These are phyloP conservation scores for Anadara kagoshimensis DNA, from an alignment of 1,140 invertebrate genomes.

Conservation along the genomic window DNA sequence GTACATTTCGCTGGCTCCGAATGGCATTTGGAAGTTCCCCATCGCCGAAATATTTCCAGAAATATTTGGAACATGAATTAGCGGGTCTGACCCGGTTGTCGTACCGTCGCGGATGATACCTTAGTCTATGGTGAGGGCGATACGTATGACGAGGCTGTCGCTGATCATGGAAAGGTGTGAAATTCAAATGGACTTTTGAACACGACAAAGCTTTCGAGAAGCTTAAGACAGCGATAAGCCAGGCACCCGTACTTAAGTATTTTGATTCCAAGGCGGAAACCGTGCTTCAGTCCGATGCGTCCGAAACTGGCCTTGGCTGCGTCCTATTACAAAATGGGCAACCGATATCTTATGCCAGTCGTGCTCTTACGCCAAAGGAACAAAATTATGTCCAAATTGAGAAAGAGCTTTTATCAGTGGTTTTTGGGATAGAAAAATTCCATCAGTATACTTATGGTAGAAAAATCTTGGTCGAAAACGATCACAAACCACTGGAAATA, in stretches of 20 bases:
- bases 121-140: slow-evolving; percentile 53
- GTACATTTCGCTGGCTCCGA: slow-evolving; percentile 24
- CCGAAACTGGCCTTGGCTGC: slow-evolving; percentile 29
- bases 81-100: slow-evolving; percentile 53
- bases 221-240: slow-evolving; percentile 26
- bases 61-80: slow-evolving; percentile 52
- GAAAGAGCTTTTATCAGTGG: slow-evolving; percentile 22
- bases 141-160: no score
- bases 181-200: slow-evolving; percentile 28
- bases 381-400: slow-evolving; percentile 9
- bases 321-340: slow-evolving; percentile 19
- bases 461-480: slow-evolving; percentile 49
- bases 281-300: slow-evolving; percentile 47
- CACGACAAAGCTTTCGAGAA: slow-evolving; percentile 31
- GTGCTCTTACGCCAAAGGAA: background rate
- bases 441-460: slow-evolving; percentile 51
- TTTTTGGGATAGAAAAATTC: slow-evolving; percentile 40
- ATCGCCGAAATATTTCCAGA: slow-evolving; percentile 64
- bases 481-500: slow-evolving; percentile 67
- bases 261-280: slow-evolving; percentile 32
- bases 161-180: slow-evolving; percentile 20
- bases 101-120: slow-evolving; percentile 68
- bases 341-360: background rate
- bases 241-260: slow-evolving; percentile 32
- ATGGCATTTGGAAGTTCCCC: slow-evolving; percentile 34